phyloP scores from a whole-genome alignment of 2,113 vertebrate genomes.

The Zosterops lateralis region DNA sequence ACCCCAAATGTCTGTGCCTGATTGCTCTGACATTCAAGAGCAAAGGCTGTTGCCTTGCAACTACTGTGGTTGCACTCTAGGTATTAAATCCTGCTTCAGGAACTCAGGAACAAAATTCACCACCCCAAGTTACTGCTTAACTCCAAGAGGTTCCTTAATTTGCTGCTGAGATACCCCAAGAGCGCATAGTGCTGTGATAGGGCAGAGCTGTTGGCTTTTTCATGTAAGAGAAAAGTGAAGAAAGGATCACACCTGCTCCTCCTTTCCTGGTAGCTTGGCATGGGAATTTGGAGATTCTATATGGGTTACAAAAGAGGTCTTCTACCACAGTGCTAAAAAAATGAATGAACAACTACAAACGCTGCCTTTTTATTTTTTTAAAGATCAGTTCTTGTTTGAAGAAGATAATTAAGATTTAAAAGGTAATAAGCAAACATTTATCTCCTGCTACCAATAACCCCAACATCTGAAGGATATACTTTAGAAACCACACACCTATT shows the following conservation, averaged over 20 bases:
- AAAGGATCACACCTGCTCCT: not conserved
- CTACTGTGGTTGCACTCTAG: not conserved
- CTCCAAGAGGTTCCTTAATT: not conserved
- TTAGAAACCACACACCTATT: not conserved
- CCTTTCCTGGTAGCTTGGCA: not conserved
- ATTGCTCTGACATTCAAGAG: not conserved
- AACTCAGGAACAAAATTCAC: not conserved
- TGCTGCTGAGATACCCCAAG: not conserved
- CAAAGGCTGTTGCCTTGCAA: not conserved
- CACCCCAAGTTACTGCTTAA: not conserved
- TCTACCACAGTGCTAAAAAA: not conserved
- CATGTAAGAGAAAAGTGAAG: not conserved
- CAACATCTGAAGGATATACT: not conserved
- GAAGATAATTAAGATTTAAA: not conserved
- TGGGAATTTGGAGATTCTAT: not conserved
- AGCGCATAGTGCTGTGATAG: not conserved
- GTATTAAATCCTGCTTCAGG: not conserved
- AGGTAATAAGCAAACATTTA: not conserved
- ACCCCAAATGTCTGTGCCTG: not conserved
- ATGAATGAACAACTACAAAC: not conserved
- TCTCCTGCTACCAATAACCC: not conserved
- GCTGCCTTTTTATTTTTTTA: not conserved
- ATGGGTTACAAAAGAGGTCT: not conserved
- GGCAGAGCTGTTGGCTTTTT: not conserved
- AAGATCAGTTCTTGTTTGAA: not conserved